Evolutionary conservation across 1,140 invertebrate genomes (phyloP).

Genomic region (Nasonia giraulti): DNA sequence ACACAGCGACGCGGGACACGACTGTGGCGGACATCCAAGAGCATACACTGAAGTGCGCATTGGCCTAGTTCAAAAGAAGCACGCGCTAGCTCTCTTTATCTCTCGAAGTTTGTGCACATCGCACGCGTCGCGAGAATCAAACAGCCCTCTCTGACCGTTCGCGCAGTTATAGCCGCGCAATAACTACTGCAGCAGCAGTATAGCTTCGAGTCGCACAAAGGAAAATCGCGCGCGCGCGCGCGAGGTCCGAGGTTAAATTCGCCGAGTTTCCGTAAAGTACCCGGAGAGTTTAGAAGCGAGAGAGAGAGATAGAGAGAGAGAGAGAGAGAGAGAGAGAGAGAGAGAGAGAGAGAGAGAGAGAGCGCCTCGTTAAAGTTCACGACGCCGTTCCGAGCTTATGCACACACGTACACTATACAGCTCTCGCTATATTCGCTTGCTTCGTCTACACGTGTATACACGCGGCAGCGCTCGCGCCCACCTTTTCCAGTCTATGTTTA

Average conservation of each 20-base stretch:
- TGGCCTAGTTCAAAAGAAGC: neutral
- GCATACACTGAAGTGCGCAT: neutral
- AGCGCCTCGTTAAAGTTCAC: slow-evolving; percentile 40
- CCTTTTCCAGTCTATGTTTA: slow-evolving; percentile 8
- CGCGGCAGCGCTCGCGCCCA: neutral
- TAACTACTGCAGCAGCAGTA: neutral
- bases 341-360: neutral
- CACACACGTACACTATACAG: neutral
- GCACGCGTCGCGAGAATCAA: neutral
- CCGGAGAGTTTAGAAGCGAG: slow-evolving; percentile 24
- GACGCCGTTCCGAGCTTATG: neutral
- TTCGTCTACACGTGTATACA: neutral
- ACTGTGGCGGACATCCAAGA: too few relatives aligned
- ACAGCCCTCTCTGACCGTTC: neutral
- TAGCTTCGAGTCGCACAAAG: neutral
- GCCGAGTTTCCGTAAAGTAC: slow-evolving; percentile 34
- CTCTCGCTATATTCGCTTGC: neutral
- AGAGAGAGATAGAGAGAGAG: neutral
- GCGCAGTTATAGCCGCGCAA: neutral
- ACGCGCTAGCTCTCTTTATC: neutral
- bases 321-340: neutral
- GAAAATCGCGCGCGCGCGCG: neutral
- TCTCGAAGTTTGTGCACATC: neutral
- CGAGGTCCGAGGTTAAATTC: slow-evolving; percentile 33
- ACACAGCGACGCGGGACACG: neutral